Evolutionary conservation across 2,113 vertebrate species (phyloP).

Genomic region (Mobula hypostoma): DNA sequence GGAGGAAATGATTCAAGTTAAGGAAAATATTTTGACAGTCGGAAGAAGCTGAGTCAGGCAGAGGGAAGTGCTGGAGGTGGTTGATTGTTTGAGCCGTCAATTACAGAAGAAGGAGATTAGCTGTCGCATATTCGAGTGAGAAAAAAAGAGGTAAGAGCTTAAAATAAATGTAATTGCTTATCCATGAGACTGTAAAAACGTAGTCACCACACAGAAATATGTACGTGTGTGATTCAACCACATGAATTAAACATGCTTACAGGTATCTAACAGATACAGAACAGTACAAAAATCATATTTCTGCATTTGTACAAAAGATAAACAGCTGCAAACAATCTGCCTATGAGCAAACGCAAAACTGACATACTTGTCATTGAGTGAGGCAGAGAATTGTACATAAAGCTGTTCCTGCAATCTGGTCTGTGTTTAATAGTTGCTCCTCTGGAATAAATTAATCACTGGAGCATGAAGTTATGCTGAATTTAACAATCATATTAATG

Average conservation of each 20-base stretch:
- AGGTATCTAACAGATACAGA: too few relatives aligned
- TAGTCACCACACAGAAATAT: too few relatives aligned
- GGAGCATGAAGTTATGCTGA: neutral
- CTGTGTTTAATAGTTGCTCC: neutral
- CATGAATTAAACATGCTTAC: too few relatives aligned
- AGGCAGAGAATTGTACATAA: neutral
- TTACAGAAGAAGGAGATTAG: neutral
- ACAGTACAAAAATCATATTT: neutral
- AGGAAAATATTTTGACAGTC: neutral
- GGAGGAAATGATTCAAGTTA: slow-evolving; percentile 5
- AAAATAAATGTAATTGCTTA: neutral
- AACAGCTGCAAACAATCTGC: neutral
- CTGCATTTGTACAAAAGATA: neutral
- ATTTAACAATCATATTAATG: neutral
- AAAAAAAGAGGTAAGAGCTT: neutral
- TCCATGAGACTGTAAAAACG: neutral
- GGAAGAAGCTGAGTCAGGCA: neutral
- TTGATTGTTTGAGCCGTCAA: neutral
- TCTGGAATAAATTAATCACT: neutral
- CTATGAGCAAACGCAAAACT: neutral
- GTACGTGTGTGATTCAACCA: too few relatives aligned
- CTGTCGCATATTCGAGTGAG: too few relatives aligned
- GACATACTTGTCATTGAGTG: neutral
- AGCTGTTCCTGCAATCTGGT: neutral
- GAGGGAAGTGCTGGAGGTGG: neutral